Conservation (phyloP, 1,140 invertebrate species). For the Drosophila santomea region DNA sequence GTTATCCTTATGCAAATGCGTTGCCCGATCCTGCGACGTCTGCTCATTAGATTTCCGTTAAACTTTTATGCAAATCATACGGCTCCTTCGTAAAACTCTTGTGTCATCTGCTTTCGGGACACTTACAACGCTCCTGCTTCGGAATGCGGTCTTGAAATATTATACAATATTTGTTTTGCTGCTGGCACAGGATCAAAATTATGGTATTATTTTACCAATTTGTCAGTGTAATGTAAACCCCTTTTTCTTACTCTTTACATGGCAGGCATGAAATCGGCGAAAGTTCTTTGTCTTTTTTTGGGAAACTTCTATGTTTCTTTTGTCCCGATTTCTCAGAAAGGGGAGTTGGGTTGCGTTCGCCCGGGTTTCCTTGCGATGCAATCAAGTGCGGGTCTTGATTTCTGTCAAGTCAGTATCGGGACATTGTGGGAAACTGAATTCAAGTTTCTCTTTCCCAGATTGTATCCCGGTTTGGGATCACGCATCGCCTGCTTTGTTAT, state of each 20-base stretch:
- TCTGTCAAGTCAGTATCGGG: constrained; percentile 63
- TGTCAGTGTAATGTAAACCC: constrained; percentile 75
- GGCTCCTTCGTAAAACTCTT: constrained; percentile 16
- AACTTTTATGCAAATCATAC: constrained; percentile 76
- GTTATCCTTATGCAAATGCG: constrained; percentile 50
- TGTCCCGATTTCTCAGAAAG: constrained; percentile 23
- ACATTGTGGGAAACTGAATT: constrained; percentile 53
- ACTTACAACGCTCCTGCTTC: constrained; percentile 5
- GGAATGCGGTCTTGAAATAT: constrained; percentile 55
- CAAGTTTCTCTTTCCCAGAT: constrained; percentile 28
- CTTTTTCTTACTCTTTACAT: constrained; percentile 36
- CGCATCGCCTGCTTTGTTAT: constrained; percentile 37
- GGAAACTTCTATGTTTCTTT: constrained; percentile 48
- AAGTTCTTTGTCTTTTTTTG: constrained; percentile 31
- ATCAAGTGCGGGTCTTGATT: constrained; percentile 74
- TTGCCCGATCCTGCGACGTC: constrained; percentile 29
- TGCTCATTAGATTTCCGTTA: constrained; percentile 78
- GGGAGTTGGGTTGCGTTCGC: constrained; percentile 18
- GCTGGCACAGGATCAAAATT: constrained; percentile 67
- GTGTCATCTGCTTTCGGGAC: constrained; percentile 66
- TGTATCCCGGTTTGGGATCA: constrained; percentile 30
- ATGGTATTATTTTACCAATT: constrained; percentile 79
- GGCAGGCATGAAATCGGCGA: constrained; percentile 64
- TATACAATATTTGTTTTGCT: constrained; percentile 78
- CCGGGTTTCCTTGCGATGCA: constrained; percentile 24